Evolutionary conservation across 2,113 vertebrate genomes (phyloP), one percentile per base, ranked within the genome.

Genomic region (Argyrosomus japonicus): DNA sequence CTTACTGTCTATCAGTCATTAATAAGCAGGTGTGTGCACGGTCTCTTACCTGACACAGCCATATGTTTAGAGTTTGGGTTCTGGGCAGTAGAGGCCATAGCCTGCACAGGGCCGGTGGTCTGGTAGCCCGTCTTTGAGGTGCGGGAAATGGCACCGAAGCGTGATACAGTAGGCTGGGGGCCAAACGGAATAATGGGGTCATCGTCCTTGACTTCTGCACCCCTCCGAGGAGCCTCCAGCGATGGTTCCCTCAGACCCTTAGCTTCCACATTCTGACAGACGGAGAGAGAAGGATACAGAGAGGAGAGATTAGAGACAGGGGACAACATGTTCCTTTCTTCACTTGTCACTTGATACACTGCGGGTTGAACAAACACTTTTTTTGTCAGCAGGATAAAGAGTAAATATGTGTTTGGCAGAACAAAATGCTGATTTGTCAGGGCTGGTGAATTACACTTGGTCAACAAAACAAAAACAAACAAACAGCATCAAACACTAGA

Each of bases 111-210:
- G 54, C 96, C 96, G 13, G 97, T 94, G 84, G 95, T 97, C 95
- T 97, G 98, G 93, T 98, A 99, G 82, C 97, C 96, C 0, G 96
- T 96, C 94, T 99, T 99, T 64, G 98, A 97, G 77, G 98, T 98
- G 84, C 98, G 96, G 63, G 98, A 99, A 80, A 99, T 99, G 88
- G 98, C 98, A 36, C 98, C 98, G 79, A 99, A 99, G 80, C 97
- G 96, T 0, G 98, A 99, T 12, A 99, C 98, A 14, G 98, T 99
- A 50, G 98, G 98, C 84, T 97, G 94, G 75, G 99, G 97, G 78
- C 98, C 98, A 86, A 99, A 99, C 0, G 98, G 98, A 75, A 99
- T 99, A 89, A 99, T 99, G 79, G 98, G 98, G 86, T 99, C 98
- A 21, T 99, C 98, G 9, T 98, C 97, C 82, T 95, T 96, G 1